These are phyloP conservation scores for Hemicentrotus pulcherrimus DNA, from an alignment of 35 echinoderm and acorn worm species.

Conservation along the genomic window DNA sequence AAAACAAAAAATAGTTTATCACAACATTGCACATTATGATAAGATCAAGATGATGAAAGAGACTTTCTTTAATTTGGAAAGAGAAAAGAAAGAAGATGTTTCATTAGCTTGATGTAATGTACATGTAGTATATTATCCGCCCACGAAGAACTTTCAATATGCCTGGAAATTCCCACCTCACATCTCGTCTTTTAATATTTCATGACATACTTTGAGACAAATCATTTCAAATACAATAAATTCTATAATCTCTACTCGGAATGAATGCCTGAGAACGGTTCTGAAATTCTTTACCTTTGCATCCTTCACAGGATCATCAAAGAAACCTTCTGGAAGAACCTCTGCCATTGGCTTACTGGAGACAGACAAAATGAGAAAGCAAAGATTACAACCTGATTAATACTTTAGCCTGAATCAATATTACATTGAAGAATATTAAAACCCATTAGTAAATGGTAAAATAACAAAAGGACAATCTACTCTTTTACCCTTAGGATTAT, in stretches of 20 bases:
- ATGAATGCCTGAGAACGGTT: neutral
- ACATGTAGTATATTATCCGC: too few species aligned
- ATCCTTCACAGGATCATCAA: conserved; percentile 96
- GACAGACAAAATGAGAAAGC: neutral
- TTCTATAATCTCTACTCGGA: too few species aligned
- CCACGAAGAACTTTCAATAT: too few species aligned
- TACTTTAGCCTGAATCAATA: too few species aligned
- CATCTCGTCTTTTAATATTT: too few species aligned
- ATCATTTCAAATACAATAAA: too few species aligned
- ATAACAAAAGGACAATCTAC: too few species aligned
- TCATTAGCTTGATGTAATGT: neutral
- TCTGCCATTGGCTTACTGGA: conserved; percentile 64
- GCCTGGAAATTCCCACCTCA: too few species aligned
- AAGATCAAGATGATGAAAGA: neutral
- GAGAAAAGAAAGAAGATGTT: neutral
- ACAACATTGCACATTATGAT: neutral
- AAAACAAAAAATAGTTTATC: neutral
- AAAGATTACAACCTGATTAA: neutral
- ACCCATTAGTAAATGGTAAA: too few species aligned
- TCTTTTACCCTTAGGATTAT: too few species aligned
- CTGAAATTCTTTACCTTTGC: conserved; percentile 70
- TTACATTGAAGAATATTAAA: too few species aligned
- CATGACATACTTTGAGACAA: too few species aligned
- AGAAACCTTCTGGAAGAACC: conserved; percentile 91
- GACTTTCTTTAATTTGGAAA: neutral